Evolutionary conservation across 1,140 invertebrate genomes (phyloP).

Genomic region (Carposina sasakii): DNA sequence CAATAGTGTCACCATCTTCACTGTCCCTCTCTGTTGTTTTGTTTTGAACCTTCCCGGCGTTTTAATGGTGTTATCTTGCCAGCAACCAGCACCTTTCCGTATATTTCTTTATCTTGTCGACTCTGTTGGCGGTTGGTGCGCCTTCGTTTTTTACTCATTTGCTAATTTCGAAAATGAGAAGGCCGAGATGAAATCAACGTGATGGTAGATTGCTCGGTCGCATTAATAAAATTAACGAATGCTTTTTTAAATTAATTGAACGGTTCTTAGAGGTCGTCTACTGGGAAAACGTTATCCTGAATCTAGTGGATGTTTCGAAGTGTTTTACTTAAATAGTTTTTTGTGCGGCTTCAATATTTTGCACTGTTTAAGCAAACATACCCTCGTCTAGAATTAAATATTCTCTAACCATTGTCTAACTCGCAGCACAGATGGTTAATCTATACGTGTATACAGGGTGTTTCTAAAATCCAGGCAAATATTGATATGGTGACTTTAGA

Average conservation of each 20-base stretch:
- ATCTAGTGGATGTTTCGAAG: too few relatives aligned
- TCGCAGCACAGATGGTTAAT: too few relatives aligned
- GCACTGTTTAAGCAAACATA: too few relatives aligned
- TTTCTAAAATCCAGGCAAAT: too few relatives aligned
- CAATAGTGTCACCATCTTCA: too few relatives aligned
- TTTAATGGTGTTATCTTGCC: constrained; percentile 69
- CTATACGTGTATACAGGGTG: too few relatives aligned
- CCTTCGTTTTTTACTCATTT: constrained; percentile 57
- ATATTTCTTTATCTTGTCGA: constrained; percentile 71
- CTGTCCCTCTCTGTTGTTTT: constrained; percentile 52
- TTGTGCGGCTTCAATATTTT: too few relatives aligned
- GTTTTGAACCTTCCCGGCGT: constrained; percentile 56
- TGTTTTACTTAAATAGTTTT: too few relatives aligned
- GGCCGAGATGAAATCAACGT: constrained; percentile 54
- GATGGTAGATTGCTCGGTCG: constrained; percentile 61
- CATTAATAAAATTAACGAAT: constrained; percentile 71
- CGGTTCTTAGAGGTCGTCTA: too few relatives aligned
- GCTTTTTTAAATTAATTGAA: constrained; percentile 68
- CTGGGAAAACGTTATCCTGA: constrained; percentile 56
- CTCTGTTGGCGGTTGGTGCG: constrained; percentile 51
- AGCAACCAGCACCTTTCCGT: constrained; percentile 65
- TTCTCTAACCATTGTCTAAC: too few relatives aligned
- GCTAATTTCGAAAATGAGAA: constrained; percentile 72
- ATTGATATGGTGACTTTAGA: too few relatives aligned
- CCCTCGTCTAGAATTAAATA: too few relatives aligned